phyloP scores from a whole-genome alignment of 2,113 vertebrate genomes.

The Baryphthengus martii region DNA sequence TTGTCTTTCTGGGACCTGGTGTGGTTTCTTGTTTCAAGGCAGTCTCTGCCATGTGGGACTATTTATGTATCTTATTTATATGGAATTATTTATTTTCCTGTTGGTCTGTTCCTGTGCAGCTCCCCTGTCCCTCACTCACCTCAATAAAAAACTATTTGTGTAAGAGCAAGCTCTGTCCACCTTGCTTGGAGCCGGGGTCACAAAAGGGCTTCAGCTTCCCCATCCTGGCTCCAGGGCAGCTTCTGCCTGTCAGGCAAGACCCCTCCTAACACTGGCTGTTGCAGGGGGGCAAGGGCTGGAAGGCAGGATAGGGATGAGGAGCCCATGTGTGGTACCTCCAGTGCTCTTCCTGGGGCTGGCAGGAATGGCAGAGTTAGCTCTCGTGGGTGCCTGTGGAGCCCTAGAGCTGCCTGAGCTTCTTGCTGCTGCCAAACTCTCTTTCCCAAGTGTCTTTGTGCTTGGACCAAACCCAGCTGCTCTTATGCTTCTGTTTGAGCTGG shows the following conservation, averaged over 20 bases:
- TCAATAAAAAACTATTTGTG: conserved; percentile 49
- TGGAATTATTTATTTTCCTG: conserved; percentile 65
- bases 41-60: conserved; percentile 22
- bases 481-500: not conserved
- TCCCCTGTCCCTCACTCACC: not conserved
- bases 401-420: not conserved
- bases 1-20: not conserved
- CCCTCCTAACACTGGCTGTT: not conserved
- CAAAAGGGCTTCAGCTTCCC: not conserved
- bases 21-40: conserved; percentile 44
- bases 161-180: not conserved
- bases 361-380: not conserved
- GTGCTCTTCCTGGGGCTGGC: not conserved
- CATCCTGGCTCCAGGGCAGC: not conserved
- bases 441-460: not conserved
- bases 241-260: not conserved
- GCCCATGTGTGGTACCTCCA: not conserved
- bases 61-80: conserved; percentile 71
- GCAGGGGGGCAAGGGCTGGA: not conserved
- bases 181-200: not conserved
- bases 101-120: conserved; percentile 23
- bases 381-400: not conserved
- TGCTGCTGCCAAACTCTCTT: not conserved
- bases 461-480: not conserved
- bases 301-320: not conserved